Evolutionary conservation across 1,140 invertebrate genomes (phyloP).

Genomic region (Tetramorium parvispinum): DNA sequence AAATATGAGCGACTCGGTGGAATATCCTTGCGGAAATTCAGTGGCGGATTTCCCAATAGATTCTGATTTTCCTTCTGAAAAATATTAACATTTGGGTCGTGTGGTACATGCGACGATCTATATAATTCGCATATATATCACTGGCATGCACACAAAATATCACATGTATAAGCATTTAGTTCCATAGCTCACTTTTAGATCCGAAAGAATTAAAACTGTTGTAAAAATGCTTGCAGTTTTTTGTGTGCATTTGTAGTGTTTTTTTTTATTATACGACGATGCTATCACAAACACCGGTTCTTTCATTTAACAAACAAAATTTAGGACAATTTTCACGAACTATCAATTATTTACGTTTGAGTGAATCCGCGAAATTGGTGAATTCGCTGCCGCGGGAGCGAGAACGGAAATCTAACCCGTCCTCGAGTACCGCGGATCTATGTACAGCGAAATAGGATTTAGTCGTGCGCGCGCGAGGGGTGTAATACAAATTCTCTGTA

Average conservation of each 20-base stretch:
- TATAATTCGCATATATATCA: neutral
- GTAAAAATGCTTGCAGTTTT: neutral
- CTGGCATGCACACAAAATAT: neutral
- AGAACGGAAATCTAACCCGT: constrained; percentile 11
- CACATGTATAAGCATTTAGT: neutral
- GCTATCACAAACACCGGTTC: neutral
- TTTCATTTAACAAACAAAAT: constrained; percentile 12
- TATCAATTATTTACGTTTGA: constrained; percentile 19
- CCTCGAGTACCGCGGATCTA: constrained; percentile 32
- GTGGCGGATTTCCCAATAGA: constrained; percentile 33
- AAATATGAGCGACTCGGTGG: constrained; percentile 55
- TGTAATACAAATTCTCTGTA: constrained; percentile 48
- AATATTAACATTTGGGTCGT: constrained; percentile 7
- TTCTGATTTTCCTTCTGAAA: constrained; percentile 20
- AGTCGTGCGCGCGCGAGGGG: constrained; percentile 4
- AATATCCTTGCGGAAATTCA: constrained; percentile 43
- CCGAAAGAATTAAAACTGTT: neutral
- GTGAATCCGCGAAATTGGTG: constrained; percentile 19
- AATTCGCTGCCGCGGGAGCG: constrained; percentile 10
- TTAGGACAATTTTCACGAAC: neutral
- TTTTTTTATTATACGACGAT: neutral
- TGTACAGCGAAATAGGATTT: constrained; percentile 50
- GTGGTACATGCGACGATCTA: neutral
- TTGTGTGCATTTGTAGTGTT: neutral
- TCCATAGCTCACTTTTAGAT: neutral